Evolutionary conservation across 1,140 invertebrate species (phyloP), one percentile per base, ranked within the genome.

Genomic region (Brachionus paranguensis): DNA sequence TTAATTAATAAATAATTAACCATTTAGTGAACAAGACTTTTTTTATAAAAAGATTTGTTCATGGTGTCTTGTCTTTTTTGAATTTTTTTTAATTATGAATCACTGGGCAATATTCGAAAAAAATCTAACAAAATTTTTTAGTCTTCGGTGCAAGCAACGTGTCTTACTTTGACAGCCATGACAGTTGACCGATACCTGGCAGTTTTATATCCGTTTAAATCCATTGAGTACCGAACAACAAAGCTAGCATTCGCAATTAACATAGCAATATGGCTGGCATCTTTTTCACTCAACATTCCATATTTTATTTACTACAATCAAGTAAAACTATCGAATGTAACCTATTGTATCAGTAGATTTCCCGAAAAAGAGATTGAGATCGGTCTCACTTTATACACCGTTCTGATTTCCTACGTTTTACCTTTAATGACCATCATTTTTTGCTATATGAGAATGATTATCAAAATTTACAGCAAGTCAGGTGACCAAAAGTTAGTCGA

Each of bases 151-250:
- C 86, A 87, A 74, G 87, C 87, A 33, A 87, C 88, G 0, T 88
- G 88, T 85, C 79, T 85, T n/a, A 88, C 88, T 0, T 84, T 88
- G 65, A 88, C 87, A 41, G 88, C 88, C 0, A 88, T 88, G 88
- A 88, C 88, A 24, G 86, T 88, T 17, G 88, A 88, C 45, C 33
- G 88, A 11, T 88, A 88, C 85, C 86, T 86, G 27, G 87, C 87
- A 60, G 87, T 88, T 27, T 85, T 88, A 3, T 86, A 87, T 78
- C 87, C 88, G 8, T 86, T 88, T 76, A 85, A 85, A 60, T 88
- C 88, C 0, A 85, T 88, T 17, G 86, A 86, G 60, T 86, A 85
- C 83, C 78, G 88, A 50, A 88, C 87, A 8, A 86, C 86, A 7
- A 84, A 79, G 20, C 85, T 85, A 8, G 86, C 87, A 14, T 50